Evolutionary conservation across 2,797 vertebrate species (phyloP).

Genomic region (Neostethus bicornis): DNA sequence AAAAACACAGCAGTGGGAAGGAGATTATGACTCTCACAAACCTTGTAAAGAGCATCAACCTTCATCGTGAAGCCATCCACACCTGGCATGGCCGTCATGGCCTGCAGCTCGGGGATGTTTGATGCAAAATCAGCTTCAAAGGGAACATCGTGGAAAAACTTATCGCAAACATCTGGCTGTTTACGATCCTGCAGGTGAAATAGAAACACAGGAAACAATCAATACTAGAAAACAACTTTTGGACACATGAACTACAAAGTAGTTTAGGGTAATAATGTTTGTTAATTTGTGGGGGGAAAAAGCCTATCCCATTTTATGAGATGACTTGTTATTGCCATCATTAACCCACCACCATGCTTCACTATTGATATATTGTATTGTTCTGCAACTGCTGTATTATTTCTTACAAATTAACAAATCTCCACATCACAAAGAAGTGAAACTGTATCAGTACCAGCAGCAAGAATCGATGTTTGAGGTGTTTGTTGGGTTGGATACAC

Average conservation of each 20-base stretch:
- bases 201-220: accelerated
- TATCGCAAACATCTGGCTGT: slow-evolving; percentile 91
- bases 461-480: slow-evolving; percentile 94
- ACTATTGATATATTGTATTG: too few species aligned
- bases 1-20: too few species aligned
- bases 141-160: slow-evolving; percentile 93
- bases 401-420: too few species aligned
- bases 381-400: too few species aligned
- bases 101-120: slow-evolving; percentile 84
- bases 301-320: too few species aligned
- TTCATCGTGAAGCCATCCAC: slow-evolving; percentile 97
- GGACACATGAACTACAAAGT: too few species aligned
- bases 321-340: too few species aligned
- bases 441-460: slow-evolving; percentile 94
- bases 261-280: too few species aligned
- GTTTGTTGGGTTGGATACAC: slow-evolving; percentile 95
- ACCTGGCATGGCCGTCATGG: slow-evolving; percentile 87
- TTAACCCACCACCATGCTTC: too few species aligned
- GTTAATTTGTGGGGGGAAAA: too few species aligned
- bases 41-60: slow-evolving; percentile 97
- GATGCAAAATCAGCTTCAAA: slow-evolving; percentile 95
- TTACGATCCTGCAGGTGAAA: slow-evolving; percentile 86
- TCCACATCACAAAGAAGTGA: too few species aligned
- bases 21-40: slow-evolving; percentile 37
- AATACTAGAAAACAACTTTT: too few species aligned